These are phyloP conservation scores for Sebastiscus tertius DNA, from an alignment of 2,797 vertebrate species.

Conservation along the genomic window DNA sequence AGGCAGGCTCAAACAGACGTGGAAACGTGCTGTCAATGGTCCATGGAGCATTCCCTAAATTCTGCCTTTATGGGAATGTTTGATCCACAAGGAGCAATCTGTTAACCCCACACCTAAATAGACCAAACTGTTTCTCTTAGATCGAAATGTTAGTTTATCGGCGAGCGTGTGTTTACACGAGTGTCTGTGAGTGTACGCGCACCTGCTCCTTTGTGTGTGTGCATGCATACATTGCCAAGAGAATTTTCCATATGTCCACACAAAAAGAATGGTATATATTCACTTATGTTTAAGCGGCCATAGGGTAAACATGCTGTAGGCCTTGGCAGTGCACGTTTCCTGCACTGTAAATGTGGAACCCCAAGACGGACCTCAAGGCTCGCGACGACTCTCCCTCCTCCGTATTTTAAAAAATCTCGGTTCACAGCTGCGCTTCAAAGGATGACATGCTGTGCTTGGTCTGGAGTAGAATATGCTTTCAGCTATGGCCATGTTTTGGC, in stretches of 20 bases:
- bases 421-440: constrained; percentile 78
- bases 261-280: constrained; percentile 20
- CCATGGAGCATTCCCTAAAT: constrained; percentile 52
- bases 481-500: constrained; percentile 47
- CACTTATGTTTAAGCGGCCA: constrained; percentile 17
- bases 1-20: constrained; percentile 47
- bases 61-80: constrained; percentile 61
- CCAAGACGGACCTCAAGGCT: constrained; percentile 43
- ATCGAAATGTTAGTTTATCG: constrained; percentile 27
- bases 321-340: constrained; percentile 43
- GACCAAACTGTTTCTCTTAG: constrained; percentile 35
- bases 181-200: neutral
- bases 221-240: neutral
- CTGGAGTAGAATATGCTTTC: constrained; percentile 54
- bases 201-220: constrained; percentile 32
- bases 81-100: constrained; percentile 56
- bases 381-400: constrained; percentile 29
- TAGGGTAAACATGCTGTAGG: constrained; percentile 34
- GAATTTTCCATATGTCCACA: constrained; percentile 23
- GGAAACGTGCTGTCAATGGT: constrained; percentile 39
- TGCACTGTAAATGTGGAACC: constrained; percentile 49
- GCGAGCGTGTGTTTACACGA: neutral
- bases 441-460: constrained; percentile 45
- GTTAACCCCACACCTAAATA: constrained; percentile 51
- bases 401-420: constrained; percentile 30